Evolutionary conservation across 2,113 vertebrate genomes (phyloP), one percentile per base, ranked within the genome.

Genomic region (Zapornia atra): DNA sequence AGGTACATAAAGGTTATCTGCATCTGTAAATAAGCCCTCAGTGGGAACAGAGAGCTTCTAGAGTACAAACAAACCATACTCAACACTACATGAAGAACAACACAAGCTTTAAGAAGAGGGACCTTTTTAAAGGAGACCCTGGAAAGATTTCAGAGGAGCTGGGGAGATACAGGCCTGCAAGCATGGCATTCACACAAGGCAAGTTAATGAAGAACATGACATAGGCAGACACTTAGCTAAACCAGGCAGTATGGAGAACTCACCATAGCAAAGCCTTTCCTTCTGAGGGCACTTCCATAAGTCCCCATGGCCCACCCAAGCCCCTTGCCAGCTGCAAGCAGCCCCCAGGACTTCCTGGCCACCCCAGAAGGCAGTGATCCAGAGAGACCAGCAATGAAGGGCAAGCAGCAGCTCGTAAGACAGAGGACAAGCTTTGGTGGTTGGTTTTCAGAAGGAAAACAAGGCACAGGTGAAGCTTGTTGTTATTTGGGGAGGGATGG

Each of bases 351-450:
- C 48, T 54, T 2, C 21, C 9, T 20, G 0, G 17, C 44, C 44
- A 46, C 44, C 17, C 44, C 17, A 46, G 44, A 46, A 7, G 17
- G 8, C 44, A 46, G 9, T 46, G 44, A 19, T 46, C 17, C 17
- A 46, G 44, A 46, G 8, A 46, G 17, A 15, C 17, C 17, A 18
- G 44, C 44, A 46, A 46, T 19, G 44, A 46, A 46, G 44, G 44
- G 17, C 44, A 46, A 46, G 44, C 25, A 64, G 10, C 0, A 1
- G 5, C 59, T 64, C n/a, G 25, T 3, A 10, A 1, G 1, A 0
- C 5, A 1, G 2, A 22, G 0, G 1, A 29, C 0, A 9, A 11
- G 1, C 0, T 14, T 75, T 77, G 21, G 26, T 22, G 48, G 6
- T 1, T n/a, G 36, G 1, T 19, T 54, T 83, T 38, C 7, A 38